Evolutionary conservation across 2,888 invertebrate genomes (phyloP), one percentile per base, ranked within the genome.

Genomic region (Ophion ventricosus): DNA sequence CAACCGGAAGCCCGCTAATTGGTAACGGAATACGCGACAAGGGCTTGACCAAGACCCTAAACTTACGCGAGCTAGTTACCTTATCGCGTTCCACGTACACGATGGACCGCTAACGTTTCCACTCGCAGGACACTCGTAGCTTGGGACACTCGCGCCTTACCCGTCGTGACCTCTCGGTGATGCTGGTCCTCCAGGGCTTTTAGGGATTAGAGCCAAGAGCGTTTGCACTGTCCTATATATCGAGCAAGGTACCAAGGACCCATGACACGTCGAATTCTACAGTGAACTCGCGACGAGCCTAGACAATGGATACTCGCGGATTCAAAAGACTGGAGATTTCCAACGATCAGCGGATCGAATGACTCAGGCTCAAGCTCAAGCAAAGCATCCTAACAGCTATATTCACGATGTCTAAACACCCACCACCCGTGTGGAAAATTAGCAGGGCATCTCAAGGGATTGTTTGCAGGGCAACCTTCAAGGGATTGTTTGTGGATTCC

Each of bases 161-260:
- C 20, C 26, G 20, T 26, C 35, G 49, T 49, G 49, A 49, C 49
- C 49, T 49, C 49, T 49, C 49, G 49, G 14, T 49, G 25, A 4
- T 26, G 61, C 69, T 29, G 20, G 26, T 35, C 49, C 89, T 87
- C 63, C 26, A 69, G 82, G 86, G 63, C 85, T 87, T 90, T 86
- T 77, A 76, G 86, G 86, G 85, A 83, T 49, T 63, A 43, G 40
- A 76, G 23, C 3, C 61, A 20, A 20, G 26, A 40, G 29, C 49
- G 49, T 49, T 49, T 49, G 49, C 49, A 11, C 17, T 49, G 49
- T 17, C 49, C 49, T 49, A 49, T 17, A 49, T 49, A 49, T 49
- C 17, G 49, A 49, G 17, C 49, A n/a, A n/a, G n/a, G n/a, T n/a
- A n/a, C 49, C 49, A 49, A 49, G 17, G 49, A 49, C 17, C 35